Conservation (phyloP, 2,113 vertebrate genomes). For the Anarhynchus alexandrinus region DNA sequence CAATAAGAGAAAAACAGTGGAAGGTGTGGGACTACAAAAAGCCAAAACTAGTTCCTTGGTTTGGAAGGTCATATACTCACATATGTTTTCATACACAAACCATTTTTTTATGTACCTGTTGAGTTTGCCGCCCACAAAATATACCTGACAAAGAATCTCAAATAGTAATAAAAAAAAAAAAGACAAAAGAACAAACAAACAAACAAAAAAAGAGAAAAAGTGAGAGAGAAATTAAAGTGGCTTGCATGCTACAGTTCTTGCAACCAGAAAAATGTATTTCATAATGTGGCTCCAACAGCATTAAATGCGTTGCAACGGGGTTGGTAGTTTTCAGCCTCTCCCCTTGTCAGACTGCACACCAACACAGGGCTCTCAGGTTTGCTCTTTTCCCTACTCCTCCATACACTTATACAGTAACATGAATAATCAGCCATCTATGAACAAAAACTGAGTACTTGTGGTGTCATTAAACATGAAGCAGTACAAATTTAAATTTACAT, state of each 20-base stretch:
- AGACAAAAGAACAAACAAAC: background rate
- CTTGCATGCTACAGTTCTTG: background rate
- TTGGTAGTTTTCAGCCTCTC: background rate
- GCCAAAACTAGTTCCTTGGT: background rate
- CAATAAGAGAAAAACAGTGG: background rate
- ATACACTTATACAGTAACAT: background rate
- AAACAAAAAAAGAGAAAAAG: background rate
- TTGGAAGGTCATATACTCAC: background rate
- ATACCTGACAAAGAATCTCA: background rate
- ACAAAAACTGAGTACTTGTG: background rate
- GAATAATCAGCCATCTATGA: background rate
- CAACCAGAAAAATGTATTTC: background rate
- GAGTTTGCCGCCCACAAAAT: background rate
- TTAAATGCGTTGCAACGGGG: background rate
- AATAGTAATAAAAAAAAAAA: background rate
- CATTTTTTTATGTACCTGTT: background rate
- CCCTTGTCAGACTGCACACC: background rate
- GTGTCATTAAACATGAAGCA: background rate
- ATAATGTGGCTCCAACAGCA: background rate
- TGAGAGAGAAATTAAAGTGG: background rate
- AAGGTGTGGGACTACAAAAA: background rate
- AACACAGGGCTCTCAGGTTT: background rate
- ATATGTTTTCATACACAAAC: background rate
- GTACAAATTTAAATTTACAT: background rate
- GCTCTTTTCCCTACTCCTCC: background rate